Conservation (phyloP, 2,888 invertebrate genomes). For the Limulus polyphemus region DNA sequence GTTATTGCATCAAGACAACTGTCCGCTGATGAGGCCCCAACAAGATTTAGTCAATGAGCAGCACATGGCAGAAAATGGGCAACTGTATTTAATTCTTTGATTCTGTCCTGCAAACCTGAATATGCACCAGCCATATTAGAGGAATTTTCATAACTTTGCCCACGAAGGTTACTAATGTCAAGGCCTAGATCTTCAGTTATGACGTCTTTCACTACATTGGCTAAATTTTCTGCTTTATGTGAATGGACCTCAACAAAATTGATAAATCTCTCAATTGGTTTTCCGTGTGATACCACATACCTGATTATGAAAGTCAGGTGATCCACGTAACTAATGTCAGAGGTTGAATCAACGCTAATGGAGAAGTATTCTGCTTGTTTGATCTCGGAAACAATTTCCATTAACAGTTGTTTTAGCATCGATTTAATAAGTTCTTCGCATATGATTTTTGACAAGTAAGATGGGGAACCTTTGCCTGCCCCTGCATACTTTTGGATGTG, state of each 20-base stretch:
- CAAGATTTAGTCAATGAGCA: background rate
- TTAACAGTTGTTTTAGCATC: background rate
- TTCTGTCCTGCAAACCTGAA: too few relatives aligned
- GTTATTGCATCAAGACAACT: background rate
- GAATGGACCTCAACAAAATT: background rate
- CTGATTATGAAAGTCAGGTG: slow-evolving; percentile 16
- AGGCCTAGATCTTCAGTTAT: too few relatives aligned
- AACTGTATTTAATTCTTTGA: background rate
- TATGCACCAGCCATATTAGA: too few relatives aligned
- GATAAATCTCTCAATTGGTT: background rate
- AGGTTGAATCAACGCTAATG: slow-evolving; percentile 17
- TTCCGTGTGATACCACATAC: slow-evolving; percentile 3
- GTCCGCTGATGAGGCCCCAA: background rate
- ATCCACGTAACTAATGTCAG: slow-evolving; percentile 20
- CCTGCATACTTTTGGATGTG: slow-evolving; percentile 30
- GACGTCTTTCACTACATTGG: too few relatives aligned
- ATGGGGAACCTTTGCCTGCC: slow-evolving; percentile 27
- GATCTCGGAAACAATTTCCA: background rate
- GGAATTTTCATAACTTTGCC: too few relatives aligned
- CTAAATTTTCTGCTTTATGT: too few relatives aligned
- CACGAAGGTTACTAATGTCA: too few relatives aligned
- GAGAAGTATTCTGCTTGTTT: slow-evolving; percentile 4
- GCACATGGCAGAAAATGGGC: slow-evolving; percentile 1
- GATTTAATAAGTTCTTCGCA: slow-evolving; percentile 30
- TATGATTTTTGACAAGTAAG: slow-evolving; percentile 30